Conservation (phyloP, 2,113 vertebrate genomes). For the Stigmatopora argus region DNA sequence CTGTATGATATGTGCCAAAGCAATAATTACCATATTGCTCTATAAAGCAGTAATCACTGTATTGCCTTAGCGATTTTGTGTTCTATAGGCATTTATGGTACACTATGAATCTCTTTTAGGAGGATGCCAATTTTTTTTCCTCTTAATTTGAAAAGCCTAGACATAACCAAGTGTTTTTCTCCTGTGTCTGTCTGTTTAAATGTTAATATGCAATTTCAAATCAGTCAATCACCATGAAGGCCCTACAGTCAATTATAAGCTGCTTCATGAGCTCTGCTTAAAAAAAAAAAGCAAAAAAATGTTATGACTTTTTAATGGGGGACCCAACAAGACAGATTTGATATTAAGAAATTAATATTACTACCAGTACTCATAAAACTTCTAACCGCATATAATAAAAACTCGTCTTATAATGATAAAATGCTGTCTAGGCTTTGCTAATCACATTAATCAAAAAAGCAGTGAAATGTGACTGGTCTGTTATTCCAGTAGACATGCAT, state of each 20-base stretch:
- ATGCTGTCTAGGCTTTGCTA: background rate
- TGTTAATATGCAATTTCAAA: conserved; percentile 1
- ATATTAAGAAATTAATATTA: background rate
- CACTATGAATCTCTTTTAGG: no score
- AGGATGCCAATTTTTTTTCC: background rate
- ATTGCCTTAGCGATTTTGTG: background rate
- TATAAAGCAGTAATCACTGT: background rate
- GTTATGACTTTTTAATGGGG: background rate
- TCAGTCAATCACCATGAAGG: background rate
- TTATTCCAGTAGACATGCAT: background rate
- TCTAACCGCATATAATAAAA: background rate
- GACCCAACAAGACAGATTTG: background rate
- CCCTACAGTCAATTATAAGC: background rate
- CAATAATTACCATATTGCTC: background rate
- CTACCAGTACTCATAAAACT: background rate
- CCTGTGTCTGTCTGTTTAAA: conserved; percentile 1
- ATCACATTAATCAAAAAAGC: background rate
- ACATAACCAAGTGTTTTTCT: background rate
- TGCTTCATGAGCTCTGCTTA: background rate
- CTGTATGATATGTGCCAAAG: background rate
- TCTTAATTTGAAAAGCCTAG: background rate
- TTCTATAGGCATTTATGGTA: no score
- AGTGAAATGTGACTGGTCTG: background rate
- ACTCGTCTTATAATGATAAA: background rate
- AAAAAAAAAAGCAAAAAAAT: background rate